Evolutionary conservation across 1,140 invertebrate genomes (phyloP).

Genomic region (Ericerus pela): DNA sequence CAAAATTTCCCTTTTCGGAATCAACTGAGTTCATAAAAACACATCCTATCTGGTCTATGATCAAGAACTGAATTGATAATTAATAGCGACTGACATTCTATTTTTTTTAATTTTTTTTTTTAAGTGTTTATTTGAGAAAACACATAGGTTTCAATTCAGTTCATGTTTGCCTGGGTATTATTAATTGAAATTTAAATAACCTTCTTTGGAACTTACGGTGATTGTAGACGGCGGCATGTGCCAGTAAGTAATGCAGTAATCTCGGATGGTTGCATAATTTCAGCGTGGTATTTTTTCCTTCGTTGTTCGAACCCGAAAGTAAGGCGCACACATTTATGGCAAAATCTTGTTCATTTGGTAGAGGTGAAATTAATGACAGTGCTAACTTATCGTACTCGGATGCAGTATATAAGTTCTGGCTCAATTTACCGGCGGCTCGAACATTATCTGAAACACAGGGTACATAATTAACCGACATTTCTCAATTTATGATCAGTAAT

Average conservation of each 20-base stretch:
- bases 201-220: constrained; percentile 52
- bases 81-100: no score
- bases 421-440: constrained; percentile 48
- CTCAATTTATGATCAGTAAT: no score
- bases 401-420: constrained; percentile 51
- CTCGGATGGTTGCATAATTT: constrained; percentile 67
- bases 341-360: constrained; percentile 98
- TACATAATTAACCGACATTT: not conserved
- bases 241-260: constrained; percentile 73
- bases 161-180: not conserved
- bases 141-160: no score
- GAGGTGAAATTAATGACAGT: constrained; percentile 75
- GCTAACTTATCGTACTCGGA: constrained; percentile 77
- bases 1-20: no score
- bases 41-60: no score
- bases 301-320: constrained; percentile 54
- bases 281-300: constrained; percentile 66
- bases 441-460: constrained; percentile 38
- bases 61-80: no score
- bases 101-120: no score
- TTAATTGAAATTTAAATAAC: not conserved
- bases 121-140: no score
- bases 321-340: constrained; percentile 93
- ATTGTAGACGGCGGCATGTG: constrained; percentile 84
- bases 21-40: no score